Evolutionary conservation across 2,797 vertebrate species (phyloP).

Genomic region (Pseudopleuronectes americanus): DNA sequence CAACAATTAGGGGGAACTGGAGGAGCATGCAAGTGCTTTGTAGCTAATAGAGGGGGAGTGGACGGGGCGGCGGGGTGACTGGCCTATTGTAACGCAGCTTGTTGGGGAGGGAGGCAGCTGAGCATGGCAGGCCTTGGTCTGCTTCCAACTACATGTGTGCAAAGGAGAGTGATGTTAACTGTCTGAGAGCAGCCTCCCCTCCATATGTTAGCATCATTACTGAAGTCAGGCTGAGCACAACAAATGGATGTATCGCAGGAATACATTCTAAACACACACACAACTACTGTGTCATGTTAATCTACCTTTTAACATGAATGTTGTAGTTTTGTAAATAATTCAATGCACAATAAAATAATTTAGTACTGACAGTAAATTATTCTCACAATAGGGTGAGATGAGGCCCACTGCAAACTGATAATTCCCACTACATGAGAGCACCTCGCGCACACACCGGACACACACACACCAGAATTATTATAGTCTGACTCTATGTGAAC

Average conservation of each 20-base stretch:
- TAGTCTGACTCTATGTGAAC: no score
- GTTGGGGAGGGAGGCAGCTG: slow-evolving; percentile 60
- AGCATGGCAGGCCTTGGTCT: slow-evolving; percentile 85
- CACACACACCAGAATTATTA: no score
- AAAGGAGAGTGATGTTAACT: slow-evolving; percentile 49
- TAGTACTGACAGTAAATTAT: neutral
- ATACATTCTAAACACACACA: neutral
- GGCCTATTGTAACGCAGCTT: slow-evolving; percentile 55
- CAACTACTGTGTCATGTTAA: no score
- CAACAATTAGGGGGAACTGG: slow-evolving; percentile 93
- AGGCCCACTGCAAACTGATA: neutral
- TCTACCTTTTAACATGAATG: no score
- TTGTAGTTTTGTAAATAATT: no score
- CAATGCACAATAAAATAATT: neutral
- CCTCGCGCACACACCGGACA: no score
- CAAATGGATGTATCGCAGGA: neutral
- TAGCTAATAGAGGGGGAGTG: slow-evolving; percentile 83
- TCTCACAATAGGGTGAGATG: neutral
- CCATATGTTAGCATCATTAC: slow-evolving; percentile 42
- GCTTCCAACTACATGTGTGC: slow-evolving; percentile 78
- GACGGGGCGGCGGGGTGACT: slow-evolving; percentile 37
- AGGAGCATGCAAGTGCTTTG: slow-evolving; percentile 89
- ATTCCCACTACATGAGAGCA: neutral
- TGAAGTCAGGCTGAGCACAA: slow-evolving; percentile 5
- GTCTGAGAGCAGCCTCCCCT: slow-evolving; percentile 18